Evolutionary conservation across 2,888 invertebrate genomes (phyloP).

Genomic region (Molanna angustata): DNA sequence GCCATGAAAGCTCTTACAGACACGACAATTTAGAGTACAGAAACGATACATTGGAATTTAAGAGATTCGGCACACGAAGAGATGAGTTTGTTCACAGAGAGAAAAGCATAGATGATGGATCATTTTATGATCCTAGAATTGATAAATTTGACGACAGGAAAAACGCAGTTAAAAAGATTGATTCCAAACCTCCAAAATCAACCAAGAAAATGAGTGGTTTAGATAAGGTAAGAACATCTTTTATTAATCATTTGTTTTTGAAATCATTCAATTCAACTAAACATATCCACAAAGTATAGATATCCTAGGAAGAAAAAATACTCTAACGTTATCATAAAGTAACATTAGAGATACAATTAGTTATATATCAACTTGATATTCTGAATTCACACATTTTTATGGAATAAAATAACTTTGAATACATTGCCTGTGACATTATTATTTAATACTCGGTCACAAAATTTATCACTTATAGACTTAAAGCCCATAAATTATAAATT

Average conservation of each 20-base stretch:
- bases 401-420: too few relatives aligned
- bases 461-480: too few relatives aligned
- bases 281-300: too few relatives aligned
- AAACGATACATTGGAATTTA: slow-evolving; percentile 47
- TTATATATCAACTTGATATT: too few relatives aligned
- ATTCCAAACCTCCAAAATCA: slow-evolving; percentile 58
- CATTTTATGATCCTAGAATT: slow-evolving; percentile 61
- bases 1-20: slow-evolving; percentile 49
- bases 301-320: too few relatives aligned
- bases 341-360: too few relatives aligned
- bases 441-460: too few relatives aligned
- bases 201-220: slow-evolving; percentile 68
- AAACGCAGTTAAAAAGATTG: slow-evolving; percentile 47
- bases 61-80: slow-evolving; percentile 47
- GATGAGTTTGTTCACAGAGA: slow-evolving; percentile 54
- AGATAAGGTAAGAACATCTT: slow-evolving; percentile 58
- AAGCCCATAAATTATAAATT: too few relatives aligned
- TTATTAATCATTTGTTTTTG: slow-evolving; percentile 13
- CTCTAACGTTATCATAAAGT: too few relatives aligned
- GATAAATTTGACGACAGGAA: slow-evolving; percentile 59
- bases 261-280: slow-evolving; percentile 1
- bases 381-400: too few relatives aligned
- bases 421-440: too few relatives aligned
- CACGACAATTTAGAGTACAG: slow-evolving; percentile 38
- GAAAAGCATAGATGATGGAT: slow-evolving; percentile 64